phyloP scores from a whole-genome alignment of 1,140 invertebrate species.

The Oryzaephilus surinamensis region DNA sequence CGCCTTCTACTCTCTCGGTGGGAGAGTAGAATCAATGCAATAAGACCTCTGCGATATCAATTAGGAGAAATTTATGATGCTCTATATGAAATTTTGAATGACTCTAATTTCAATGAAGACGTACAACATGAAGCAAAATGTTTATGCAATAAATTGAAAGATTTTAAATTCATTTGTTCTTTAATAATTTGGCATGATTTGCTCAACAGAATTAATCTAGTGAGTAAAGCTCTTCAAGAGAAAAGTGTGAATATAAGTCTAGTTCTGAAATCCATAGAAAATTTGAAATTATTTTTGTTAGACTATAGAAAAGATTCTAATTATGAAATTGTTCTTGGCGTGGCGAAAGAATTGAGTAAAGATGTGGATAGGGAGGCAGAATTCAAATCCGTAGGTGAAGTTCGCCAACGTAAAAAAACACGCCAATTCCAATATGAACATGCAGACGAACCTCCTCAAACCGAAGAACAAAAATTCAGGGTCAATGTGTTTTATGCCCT shows the following conservation, averaged over 20 bases:
- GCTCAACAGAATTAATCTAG: conserved; percentile 9
- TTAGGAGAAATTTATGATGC: conserved; percentile 17
- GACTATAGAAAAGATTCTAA: neutral
- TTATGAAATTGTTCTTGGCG: neutral
- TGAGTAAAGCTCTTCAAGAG: conserved; percentile 13
- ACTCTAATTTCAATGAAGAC: conserved; percentile 2
- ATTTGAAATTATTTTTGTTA: neutral
- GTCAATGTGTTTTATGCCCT: neutral
- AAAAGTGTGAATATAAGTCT: neutral
- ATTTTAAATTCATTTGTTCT: conserved; percentile 14
- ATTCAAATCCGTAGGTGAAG: neutral
- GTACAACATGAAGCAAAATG: conserved; percentile 10
- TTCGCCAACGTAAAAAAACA: neutral
- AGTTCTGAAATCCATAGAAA: neutral
- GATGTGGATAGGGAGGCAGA: neutral
- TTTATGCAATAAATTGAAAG: conserved; percentile 10
- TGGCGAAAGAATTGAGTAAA: neutral
- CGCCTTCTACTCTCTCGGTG: too few species aligned
- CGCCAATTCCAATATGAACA: neutral
- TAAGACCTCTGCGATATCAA: conserved; percentile 19
- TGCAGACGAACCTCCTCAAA: neutral
- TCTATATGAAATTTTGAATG: conserved; percentile 12
- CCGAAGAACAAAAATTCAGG: neutral
- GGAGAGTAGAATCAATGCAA: conserved; percentile 21
- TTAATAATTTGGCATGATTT: conserved; percentile 13